Percentiles rank a stretch among this genome's conserved stretches.
Evolutionary conservation across 1,140 invertebrate genomes (phyloP).

Genomic region (Drosophila ogumai): DNA sequence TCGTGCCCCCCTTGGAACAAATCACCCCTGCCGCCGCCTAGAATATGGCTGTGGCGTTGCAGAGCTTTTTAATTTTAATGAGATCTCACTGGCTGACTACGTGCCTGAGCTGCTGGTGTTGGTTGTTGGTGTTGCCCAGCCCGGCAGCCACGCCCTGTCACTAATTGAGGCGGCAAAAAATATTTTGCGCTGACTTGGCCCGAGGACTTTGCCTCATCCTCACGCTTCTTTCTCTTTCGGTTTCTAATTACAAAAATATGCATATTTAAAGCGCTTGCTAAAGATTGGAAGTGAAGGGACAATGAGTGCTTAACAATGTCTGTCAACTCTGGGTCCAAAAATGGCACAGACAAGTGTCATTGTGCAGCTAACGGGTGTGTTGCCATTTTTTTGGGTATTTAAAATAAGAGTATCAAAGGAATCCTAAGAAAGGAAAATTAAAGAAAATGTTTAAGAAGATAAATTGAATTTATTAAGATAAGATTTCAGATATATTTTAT

Average conservation of each 20-base stretch:
- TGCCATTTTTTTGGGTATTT: not conserved
- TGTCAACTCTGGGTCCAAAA: constrained; percentile 43
- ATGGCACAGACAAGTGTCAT: constrained; percentile 28
- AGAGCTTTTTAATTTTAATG: constrained; percentile 81
- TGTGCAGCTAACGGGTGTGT: constrained; percentile 12
- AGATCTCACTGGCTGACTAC: constrained; percentile 76
- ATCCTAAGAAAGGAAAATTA: not conserved
- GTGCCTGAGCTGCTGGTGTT: constrained; percentile 46
- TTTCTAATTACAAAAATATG: constrained; percentile 81
- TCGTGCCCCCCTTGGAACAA: constrained; percentile 12
- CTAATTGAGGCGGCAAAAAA: constrained; percentile 79
- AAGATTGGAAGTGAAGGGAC: constrained; percentile 53
- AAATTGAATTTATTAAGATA: not conserved
- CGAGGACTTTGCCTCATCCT: constrained; percentile 11
- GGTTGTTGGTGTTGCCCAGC: constrained; percentile 21
- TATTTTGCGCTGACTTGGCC: constrained; percentile 67
- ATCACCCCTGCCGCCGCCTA: constrained; percentile 24
- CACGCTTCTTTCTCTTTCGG: not conserved
- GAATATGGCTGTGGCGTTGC: constrained; percentile 34
- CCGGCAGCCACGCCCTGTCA: constrained; percentile 65
- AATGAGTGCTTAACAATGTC: constrained; percentile 54
- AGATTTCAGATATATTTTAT: no score
- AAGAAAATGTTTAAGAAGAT: not conserved
- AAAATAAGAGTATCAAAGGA: not conserved
- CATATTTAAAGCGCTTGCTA: constrained; percentile 67